Evolutionary conservation across 2,113 vertebrate genomes (phyloP), one percentile per base, ranked within the genome.

Genomic region (Gymnorhina tibicen): DNA sequence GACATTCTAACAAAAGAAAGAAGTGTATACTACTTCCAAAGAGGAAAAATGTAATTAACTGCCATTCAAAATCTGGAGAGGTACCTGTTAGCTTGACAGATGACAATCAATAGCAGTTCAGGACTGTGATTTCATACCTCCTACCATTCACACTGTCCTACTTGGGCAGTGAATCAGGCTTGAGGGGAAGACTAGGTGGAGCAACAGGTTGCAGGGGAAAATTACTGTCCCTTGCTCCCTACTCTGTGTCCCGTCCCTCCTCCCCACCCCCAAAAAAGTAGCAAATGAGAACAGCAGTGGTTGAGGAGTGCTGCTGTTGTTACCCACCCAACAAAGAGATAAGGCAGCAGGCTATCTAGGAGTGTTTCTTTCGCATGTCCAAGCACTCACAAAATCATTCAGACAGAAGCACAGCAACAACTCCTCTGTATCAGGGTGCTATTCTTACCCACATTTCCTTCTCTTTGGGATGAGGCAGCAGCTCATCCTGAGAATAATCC

Each of bases 1-100:
- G 91, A 63, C 56, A 60, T 18, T 7, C 26, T 87, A 91, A 96
- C 92, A 97, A 96, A 96, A 93, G 88, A 86, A 85, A 96, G 69
- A 94, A 93, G 76, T 55, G 17, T 35, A 39, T 91, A 49, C 30
- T 37, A 64, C 73, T 94, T 95, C 77, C 94, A 92, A 93, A 94
- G 81, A 95, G 59, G 72, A 95, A 96, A 86, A 88, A 91, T 12
- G 7, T 86, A 95, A 95, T 94, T 94, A 86, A 85, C 68, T 88
- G 47, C 39, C 56, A 93, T 78, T 41, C 88, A 94, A 95, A 96
- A 88, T 52, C 69, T 84, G 46, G 55, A 83, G 59, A 35, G n/a
- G 22, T 60, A 70, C 58, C 79, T 6, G 23, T 70, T 67, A 84
- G 18, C 35, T 35, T 84, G 32, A 42, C 2, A 70, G 77, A 67